Evolutionary conservation across 1,140 invertebrate genomes (phyloP).

Genomic region (Drosophila takahashii): DNA sequence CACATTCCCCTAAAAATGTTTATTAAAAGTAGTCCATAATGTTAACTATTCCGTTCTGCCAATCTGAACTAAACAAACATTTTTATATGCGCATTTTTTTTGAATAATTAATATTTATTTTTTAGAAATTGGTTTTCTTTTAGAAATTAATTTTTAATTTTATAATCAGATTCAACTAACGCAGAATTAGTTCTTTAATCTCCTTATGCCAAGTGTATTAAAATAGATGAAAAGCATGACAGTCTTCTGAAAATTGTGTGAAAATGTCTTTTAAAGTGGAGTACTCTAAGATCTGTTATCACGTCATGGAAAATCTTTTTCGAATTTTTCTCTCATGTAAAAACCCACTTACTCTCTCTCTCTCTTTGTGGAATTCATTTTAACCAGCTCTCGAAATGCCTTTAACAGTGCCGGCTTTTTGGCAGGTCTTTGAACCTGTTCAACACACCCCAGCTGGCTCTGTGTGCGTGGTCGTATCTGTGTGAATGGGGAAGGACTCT

Average conservation of each 20-base stretch:
- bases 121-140: too few species aligned
- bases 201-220: too few species aligned
- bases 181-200: too few species aligned
- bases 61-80: neutral
- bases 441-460: conserved; percentile 7
- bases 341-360: conserved; percentile 6
- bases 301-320: neutral
- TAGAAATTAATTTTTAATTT: neutral
- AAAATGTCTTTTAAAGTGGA: neutral
- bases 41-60: too few species aligned
- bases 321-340: neutral
- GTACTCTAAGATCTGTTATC: neutral
- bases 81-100: neutral
- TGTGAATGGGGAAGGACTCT: conserved; percentile 48
- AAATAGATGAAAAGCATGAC: neutral
- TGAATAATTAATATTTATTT: too few species aligned
- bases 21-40: neutral
- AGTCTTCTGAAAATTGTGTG: neutral
- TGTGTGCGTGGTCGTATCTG: conserved; percentile 17
- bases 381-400: neutral
- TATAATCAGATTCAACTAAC: too few species aligned
- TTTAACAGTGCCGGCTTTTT: conserved; percentile 64
- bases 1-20: neutral
- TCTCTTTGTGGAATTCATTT: conserved; percentile 32
- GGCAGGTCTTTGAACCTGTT: conserved; percentile 69